Conservation (phyloP, 64 coral and sea anemone species). For the Montipora sp. region DNA sequence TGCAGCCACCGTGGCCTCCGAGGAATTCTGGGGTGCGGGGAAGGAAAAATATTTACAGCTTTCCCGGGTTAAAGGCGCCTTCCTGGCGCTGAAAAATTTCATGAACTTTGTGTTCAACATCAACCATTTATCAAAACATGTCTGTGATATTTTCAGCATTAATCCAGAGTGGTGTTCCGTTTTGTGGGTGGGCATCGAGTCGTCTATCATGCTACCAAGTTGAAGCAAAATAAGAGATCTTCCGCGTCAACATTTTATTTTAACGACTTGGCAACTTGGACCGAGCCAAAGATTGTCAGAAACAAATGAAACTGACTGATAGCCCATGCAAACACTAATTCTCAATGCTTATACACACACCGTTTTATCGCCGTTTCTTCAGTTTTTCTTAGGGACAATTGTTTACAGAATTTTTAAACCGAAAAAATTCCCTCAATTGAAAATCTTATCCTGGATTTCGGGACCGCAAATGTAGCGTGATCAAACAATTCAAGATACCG, state of each 20-base stretch:
- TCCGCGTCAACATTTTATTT: not conserved
- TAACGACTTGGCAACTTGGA: not conserved
- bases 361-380: constrained; percentile 14
- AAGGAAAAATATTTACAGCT: constrained; percentile 1
- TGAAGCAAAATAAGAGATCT: not conserved
- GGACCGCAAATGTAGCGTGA: not conserved
- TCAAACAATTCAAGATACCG: not conserved
- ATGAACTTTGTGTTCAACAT: not conserved
- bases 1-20: not conserved
- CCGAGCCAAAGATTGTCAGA: not conserved
- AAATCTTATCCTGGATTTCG: not conserved
- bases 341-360: constrained; percentile 7
- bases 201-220: not conserved
- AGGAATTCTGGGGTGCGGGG: not conserved
- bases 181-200: not conserved
- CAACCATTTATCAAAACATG: not conserved
- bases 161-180: not conserved
- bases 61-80: not conserved
- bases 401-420: constrained; percentile 1
- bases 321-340: constrained; percentile 22
- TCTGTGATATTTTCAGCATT: not conserved
- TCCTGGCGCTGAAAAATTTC: not conserved
- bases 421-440: not conserved
- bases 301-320: constrained; percentile 30
- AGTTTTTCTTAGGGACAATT: not conserved